Conservation (phyloP, 2,888 invertebrate species). For the Dusona sp. region DNA sequence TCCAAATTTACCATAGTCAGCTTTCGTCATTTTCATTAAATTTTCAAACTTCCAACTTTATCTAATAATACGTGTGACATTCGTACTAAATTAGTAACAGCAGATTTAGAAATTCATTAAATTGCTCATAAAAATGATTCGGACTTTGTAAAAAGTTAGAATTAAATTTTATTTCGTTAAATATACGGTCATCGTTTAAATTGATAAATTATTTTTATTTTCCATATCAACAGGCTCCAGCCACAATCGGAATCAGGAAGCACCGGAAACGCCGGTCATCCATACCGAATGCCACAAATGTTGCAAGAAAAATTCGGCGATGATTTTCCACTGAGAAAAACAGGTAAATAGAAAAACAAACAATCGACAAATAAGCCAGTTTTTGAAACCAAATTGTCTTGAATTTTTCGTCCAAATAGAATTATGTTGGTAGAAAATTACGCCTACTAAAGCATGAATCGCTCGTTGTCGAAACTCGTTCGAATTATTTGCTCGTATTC, state of each 20-base stretch:
- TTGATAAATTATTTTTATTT: conserved; percentile 34
- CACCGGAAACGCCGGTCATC: conserved; percentile 87
- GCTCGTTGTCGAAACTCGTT: conserved; percentile 60
- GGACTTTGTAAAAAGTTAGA: background rate
- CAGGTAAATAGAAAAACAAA: conserved; percentile 88
- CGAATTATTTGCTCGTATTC: conserved; percentile 35
- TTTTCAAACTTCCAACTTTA: background rate
- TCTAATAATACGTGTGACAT: background rate
- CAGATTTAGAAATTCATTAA: background rate
- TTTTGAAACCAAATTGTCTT: conserved; percentile 24
- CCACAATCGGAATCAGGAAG: conserved; percentile 82
- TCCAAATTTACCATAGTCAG: background rate
- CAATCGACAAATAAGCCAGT: background rate
- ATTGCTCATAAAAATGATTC: background rate
- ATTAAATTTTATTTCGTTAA: background rate
- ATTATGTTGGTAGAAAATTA: conserved; percentile 55
- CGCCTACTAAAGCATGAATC: conserved; percentile 66
- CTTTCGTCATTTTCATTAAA: background rate
- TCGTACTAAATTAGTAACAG: background rate
- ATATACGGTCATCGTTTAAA: background rate
- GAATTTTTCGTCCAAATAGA: conserved; percentile 49
- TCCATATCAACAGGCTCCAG: conserved; percentile 78
- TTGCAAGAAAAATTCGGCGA: conserved; percentile 88
- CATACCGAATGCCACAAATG: conserved; percentile 89
- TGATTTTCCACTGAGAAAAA: conserved; percentile 97